Evolutionary conservation across 2,888 invertebrate genomes (phyloP).

Genomic region (Drosophila kambysellisi): DNA sequence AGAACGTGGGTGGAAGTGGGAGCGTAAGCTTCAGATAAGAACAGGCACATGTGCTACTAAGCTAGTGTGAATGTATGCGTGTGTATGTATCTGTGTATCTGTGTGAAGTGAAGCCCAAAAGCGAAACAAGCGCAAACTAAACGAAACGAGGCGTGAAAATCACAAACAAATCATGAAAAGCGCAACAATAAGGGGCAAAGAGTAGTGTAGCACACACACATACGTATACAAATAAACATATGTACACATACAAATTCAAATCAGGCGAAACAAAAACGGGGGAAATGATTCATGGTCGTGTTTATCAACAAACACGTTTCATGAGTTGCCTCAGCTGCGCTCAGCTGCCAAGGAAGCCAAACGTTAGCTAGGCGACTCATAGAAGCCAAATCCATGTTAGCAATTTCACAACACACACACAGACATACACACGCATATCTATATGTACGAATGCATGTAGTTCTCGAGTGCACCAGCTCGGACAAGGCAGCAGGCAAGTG

Average conservation of each 20-base stretch:
- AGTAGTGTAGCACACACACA: constrained; percentile 8
- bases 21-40: constrained; percentile 54
- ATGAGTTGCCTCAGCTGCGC: constrained; percentile 53
- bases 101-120: constrained; percentile 55
- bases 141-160: constrained; percentile 78
- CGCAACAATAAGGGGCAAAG: constrained; percentile 68
- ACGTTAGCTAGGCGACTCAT: constrained; percentile 48
- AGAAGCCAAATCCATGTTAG: constrained; percentile 55
- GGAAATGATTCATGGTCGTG: constrained; percentile 79
- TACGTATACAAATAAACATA: background rate
- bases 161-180: constrained; percentile 79
- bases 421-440: background rate
- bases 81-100: constrained; percentile 12
- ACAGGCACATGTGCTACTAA: constrained; percentile 12
- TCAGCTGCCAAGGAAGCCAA: constrained; percentile 67
- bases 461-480: constrained; percentile 24
- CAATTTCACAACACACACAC: constrained; percentile 31
- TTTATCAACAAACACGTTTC: constrained; percentile 80
- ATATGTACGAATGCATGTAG: constrained; percentile 10
- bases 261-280: constrained; percentile 60
- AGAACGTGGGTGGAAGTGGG: background rate
- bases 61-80: constrained; percentile 7
- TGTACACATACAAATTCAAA: constrained; percentile 62
- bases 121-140: constrained; percentile 55
- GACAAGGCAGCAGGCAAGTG: constrained; percentile 56